phyloP scores from a whole-genome alignment of 1,140 invertebrate species.

The Nylanderia fulva region DNA sequence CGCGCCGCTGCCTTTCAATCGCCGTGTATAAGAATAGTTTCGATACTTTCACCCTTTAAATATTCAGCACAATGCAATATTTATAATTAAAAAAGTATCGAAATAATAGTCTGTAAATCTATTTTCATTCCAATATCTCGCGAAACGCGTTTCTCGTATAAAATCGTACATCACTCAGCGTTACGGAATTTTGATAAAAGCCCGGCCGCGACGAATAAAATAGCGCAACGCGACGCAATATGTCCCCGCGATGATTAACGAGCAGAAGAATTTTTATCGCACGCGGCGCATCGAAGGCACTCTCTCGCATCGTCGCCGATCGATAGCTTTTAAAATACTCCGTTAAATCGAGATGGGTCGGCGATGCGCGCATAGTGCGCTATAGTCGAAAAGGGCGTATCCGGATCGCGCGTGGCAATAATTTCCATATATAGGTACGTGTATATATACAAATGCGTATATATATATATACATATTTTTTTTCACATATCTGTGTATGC shows the following conservation, averaged over 20 bases:
- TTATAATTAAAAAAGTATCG: background rate
- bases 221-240: slow-evolving; percentile 35
- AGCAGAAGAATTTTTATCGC: slow-evolving; percentile 54
- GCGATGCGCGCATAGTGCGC: slow-evolving; percentile 65
- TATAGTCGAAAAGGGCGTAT: slow-evolving; percentile 76
- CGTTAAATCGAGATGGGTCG: slow-evolving; percentile 67
- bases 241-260: slow-evolving; percentile 56
- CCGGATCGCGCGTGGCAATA: slow-evolving; percentile 80
- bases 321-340: slow-evolving; percentile 74
- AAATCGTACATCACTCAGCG: slow-evolving; percentile 17
- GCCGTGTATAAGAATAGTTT: slow-evolving; percentile 11
- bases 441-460: no score
- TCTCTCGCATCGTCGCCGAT: slow-evolving; percentile 55
- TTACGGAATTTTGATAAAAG: slow-evolving; percentile 21
- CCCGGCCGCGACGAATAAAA: slow-evolving; percentile 24
- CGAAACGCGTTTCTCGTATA: background rate
- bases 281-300: slow-evolving; percentile 39
- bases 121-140: background rate
- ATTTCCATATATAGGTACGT: slow-evolving; percentile 78
- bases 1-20: slow-evolving; percentile 11
- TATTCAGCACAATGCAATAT: background rate
- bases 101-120: background rate
- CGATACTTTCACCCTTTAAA: background rate
- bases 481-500: no score
- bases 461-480: no score